phyloP scores from a whole-genome alignment of 2,888 invertebrate species.

The Parnassius orleans region DNA sequence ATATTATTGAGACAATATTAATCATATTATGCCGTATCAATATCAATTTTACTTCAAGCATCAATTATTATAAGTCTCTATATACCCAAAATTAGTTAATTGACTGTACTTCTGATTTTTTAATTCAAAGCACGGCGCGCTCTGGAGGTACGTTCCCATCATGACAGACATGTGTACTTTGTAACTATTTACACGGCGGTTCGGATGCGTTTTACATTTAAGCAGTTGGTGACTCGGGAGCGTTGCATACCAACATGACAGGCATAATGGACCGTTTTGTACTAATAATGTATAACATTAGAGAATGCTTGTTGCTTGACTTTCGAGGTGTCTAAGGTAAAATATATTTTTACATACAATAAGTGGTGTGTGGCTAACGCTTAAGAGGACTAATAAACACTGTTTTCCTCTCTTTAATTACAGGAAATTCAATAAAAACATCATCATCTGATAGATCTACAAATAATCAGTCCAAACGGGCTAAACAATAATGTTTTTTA shows the following conservation, averaged over 20 bases:
- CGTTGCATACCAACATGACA: conserved; percentile 3
- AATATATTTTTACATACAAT: too few relatives aligned
- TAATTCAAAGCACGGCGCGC: conserved; percentile 48
- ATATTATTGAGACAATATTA: too few relatives aligned
- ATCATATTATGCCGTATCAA: too few relatives aligned
- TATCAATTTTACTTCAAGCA: too few relatives aligned
- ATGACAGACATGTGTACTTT: conserved; percentile 41
- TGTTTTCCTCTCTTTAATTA: too few relatives aligned
- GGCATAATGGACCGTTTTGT: conserved; percentile 5
- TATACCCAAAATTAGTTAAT: conserved; percentile 32
- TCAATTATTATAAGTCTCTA: background rate
- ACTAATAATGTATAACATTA: conserved; percentile 6
- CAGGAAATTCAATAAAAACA: too few relatives aligned
- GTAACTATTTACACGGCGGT: conserved; percentile 36
- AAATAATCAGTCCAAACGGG: too few relatives aligned
- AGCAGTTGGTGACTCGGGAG: conserved; percentile 5
- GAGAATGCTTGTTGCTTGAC: background rate
- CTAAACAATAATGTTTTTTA: too few relatives aligned
- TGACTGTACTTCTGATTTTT: conserved; percentile 42
- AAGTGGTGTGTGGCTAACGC: too few relatives aligned
- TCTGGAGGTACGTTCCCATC: conserved; percentile 50
- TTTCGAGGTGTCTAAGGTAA: too few relatives aligned
- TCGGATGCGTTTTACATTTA: conserved; percentile 25
- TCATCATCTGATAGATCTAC: too few relatives aligned
- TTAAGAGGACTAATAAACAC: too few relatives aligned